Conservation (phyloP, 2,888 invertebrate species). For the Apamea epomidion region DNA sequence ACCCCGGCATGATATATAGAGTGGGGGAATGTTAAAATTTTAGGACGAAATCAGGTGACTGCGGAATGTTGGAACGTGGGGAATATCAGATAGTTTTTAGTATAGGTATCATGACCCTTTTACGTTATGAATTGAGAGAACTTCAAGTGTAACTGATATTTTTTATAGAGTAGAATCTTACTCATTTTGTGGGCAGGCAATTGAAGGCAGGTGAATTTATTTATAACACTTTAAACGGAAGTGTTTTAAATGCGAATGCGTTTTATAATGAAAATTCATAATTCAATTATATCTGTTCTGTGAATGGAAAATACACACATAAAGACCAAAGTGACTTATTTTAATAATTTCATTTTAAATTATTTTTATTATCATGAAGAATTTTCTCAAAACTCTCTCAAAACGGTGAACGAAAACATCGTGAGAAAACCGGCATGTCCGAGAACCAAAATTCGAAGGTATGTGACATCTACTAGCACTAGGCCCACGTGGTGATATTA, state of each 20-base stretch:
- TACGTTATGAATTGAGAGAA: slow-evolving; percentile 15
- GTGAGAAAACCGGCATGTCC: neutral
- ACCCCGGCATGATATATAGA: slow-evolving; percentile 64
- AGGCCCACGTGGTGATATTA: neutral
- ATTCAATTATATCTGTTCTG: neutral
- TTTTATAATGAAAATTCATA: too few species aligned
- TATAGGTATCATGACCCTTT: slow-evolving; percentile 13
- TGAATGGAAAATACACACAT: neutral
- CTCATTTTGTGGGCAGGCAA: neutral
- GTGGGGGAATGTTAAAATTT: slow-evolving; percentile 57
- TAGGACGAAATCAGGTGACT: slow-evolving; percentile 24
- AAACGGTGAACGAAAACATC: neutral
- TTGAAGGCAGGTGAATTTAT: neutral
- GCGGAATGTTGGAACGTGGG: slow-evolving; percentile 1
- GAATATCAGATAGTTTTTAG: slow-evolving; percentile 28
- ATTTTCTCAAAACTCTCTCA: neutral
- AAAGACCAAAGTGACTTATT: neutral
- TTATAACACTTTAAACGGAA: too few species aligned
- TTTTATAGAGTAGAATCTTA: neutral
- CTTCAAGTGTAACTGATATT: slow-evolving; percentile 7
- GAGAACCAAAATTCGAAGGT: neutral
- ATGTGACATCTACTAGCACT: neutral
- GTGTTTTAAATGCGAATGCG: too few species aligned
- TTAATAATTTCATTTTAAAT: too few species aligned
- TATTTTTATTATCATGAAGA: too few species aligned